Evolutionary conservation across 1,140 invertebrate species (phyloP), one percentile per base, ranked within the genome.

Genomic region (Drosophila athabasca): DNA sequence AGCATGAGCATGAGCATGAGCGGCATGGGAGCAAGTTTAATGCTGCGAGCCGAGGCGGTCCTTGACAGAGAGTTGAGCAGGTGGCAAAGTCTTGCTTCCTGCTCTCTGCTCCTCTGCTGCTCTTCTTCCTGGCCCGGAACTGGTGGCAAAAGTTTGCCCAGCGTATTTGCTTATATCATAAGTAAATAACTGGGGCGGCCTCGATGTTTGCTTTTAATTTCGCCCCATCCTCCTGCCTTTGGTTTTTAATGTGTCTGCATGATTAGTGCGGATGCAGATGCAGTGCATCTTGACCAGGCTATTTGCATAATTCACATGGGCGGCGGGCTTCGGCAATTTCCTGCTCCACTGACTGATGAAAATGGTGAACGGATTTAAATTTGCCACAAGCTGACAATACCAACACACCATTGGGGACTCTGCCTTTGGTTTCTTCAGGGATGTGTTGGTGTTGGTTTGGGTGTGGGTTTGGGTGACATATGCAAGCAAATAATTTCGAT

Each of bases 141-240:
- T 39, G 11, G 11, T 39, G 11, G 9, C 9, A n/a, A 62, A 60
- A 82, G 74, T 76, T 79, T 65, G 67, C 57, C 53, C 60, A 64
- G 43, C 62, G 53, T 80, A 76, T 87, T 82, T 85, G 78, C 57
- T 69, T 78, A 78, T 87, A 87, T 78, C 69, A 59, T 62, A 80
- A 82, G 74, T 80, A 84, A 84, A 85, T 84, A 85, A 51, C 43
- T 48, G 29, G 51, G 64, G 50, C 26, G 57, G 68, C 57, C 65
- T 55, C 51, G 68, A 53, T 85, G 58, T 85, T 85, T 85, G 82
- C 83, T 78, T 85, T 85, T 88, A 82, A 85, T 85, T 80, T 87
- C 35, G 57, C 49, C 62, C 62, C 67, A 1, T 68, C 81, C 72
- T 65, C 68, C 76, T 76, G 69, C 45, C 54, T 41, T 50, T 61